Base-by-base conservation (phyloP, 2,797 vertebrate genomes). In the Kryptolebias ocellatus region DNA sequence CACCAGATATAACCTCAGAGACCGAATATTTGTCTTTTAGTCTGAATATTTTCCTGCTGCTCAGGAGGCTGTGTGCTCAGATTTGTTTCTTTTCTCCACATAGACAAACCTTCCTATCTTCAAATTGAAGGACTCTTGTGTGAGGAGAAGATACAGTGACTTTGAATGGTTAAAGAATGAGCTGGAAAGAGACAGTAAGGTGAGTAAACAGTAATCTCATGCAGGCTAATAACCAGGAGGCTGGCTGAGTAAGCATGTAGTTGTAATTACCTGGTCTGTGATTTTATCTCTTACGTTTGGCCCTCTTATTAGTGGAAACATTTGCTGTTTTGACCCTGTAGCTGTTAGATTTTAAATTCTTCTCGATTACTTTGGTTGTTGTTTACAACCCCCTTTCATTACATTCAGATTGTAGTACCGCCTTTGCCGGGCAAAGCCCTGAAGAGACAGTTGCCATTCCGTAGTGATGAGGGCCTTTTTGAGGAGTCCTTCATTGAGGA, bases 81-180 rank as follows among this genome's bases (percentile, higher is more conserved):
- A 17, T 55, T 67, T 51, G 47, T 27, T 57, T 59, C 69, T 57
- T 42, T 37, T 37, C 50, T 78, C 49, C 58, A 3, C 73, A 10
- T 88, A 98, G 97, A 99, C 98, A 78, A 99, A 99, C 84, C 95
- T 99, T 65, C 98, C 98, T 31, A 99, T 99, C 92, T 99, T 99
- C 91, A 99, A 99, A 91, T 80, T 96, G 92, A 99, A 99, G 91
- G 98, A 99, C 63, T 99, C 97, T 0, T 96, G 95, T 64, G 98
- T 99, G 80, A 95, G 96, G 75, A 95, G 98, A 92, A 94, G 97
- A 93, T 99, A 99, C 92, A 99, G 98, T 2, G 98, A 98, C 89
- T 99, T 99, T 78, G 98, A 98, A 72, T 99, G 98, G 98, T 89
- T 99, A 90, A 99, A 99, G 91, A 99, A 97, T 85, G 98, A 99